phyloP scores from a whole-genome alignment of 2,888 invertebrate genomes.

The Hypolimnas misippus region DNA sequence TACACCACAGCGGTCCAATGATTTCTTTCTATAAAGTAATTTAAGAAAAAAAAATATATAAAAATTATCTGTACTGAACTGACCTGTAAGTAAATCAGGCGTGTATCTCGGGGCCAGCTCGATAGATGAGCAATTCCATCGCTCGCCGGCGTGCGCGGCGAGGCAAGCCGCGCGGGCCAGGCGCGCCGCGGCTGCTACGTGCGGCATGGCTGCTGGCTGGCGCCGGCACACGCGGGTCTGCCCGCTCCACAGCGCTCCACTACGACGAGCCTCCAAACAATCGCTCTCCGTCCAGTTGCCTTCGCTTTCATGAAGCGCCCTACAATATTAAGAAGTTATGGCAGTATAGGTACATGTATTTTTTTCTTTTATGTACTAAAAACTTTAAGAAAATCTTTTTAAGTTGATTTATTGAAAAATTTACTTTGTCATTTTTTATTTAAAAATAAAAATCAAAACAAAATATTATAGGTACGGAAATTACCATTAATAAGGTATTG shows the following conservation, averaged over 20 bases:
- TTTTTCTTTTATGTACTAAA: too few species aligned
- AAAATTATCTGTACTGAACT: conserved; percentile 41
- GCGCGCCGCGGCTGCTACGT: conserved; percentile 89
- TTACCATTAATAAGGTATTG: too few species aligned
- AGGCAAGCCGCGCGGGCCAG: conserved; percentile 88
- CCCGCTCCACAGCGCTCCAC: conserved; percentile 83
- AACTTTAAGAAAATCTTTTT: too few species aligned
- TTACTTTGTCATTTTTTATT: too few species aligned
- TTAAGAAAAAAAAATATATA: too few species aligned
- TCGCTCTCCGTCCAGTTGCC: conserved; percentile 79
- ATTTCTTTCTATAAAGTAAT: too few species aligned
- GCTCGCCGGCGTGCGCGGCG: conserved; percentile 87
- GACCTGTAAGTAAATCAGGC: conserved; percentile 92
- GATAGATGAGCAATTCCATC: conserved; percentile 94
- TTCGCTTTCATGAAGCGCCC: conserved; percentile 71
- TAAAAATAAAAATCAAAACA: too few species aligned
- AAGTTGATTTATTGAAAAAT: too few species aligned
- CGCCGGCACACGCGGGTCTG: conserved; percentile 87
- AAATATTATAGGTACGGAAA: too few species aligned
- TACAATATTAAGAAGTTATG: too few species aligned
- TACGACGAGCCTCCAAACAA: conserved; percentile 70
- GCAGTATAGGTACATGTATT: too few species aligned
- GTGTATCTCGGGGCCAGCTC: conserved; percentile 88
- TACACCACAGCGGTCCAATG: too few species aligned
- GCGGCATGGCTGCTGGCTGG: conserved; percentile 88